Percentiles rank a stretch among this genome's conserved stretches.
Conservation (phyloP, 2,888 invertebrate species). For the Aricia artaxerxes region DNA sequence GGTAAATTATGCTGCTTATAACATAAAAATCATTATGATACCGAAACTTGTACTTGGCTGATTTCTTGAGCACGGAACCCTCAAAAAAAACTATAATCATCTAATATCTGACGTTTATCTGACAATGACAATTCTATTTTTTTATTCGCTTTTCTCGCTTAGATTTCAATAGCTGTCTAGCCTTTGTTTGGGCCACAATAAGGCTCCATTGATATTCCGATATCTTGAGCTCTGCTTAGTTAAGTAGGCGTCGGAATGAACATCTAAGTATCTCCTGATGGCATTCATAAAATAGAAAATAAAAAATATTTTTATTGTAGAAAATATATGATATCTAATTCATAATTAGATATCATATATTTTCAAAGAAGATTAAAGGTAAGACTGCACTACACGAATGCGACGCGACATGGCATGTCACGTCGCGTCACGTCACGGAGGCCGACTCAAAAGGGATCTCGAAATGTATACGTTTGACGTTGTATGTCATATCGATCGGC, state of each 20-base stretch:
- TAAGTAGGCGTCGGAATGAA: neutral
- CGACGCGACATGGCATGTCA: no score
- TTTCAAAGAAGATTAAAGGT: no score
- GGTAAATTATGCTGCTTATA: neutral
- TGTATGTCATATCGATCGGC: no score
- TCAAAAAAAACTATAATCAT: no score
- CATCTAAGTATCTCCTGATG: neutral
- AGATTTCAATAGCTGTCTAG: constrained; percentile 1
- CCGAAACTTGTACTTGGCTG: no score
- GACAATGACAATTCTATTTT: neutral
- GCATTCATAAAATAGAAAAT: neutral
- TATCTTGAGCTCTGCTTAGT: neutral
- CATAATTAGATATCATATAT: no score
- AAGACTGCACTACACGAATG: no score
- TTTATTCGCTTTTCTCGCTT: neutral
- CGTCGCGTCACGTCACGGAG: no score
- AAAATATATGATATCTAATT: no score
- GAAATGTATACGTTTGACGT: no score
- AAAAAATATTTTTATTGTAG: neutral
- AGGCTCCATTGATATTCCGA: neutral
- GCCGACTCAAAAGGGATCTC: no score
- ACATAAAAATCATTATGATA: neutral
- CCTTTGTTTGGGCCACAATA: neutral
- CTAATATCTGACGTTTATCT: neutral
- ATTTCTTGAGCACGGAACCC: no score